These are phyloP conservation scores for Sialis fuliginosa DNA, from an alignment of 2,888 invertebrate genomes.

Conservation along the genomic window DNA sequence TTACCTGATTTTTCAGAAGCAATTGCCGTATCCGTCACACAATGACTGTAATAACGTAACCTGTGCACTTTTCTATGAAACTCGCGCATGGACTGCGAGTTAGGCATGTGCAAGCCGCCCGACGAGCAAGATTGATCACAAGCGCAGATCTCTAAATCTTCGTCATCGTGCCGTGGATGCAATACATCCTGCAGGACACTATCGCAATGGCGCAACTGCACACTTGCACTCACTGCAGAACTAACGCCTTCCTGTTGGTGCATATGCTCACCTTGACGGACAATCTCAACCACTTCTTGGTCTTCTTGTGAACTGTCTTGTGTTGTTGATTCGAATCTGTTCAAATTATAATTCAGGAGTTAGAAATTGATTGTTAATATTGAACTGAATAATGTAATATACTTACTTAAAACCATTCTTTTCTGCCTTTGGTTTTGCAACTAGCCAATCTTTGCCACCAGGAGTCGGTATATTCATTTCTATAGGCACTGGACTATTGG, in stretches of 20 bases:
- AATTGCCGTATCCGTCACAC: constrained; percentile 28
- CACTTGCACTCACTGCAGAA: background rate
- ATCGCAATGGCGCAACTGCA: constrained; percentile 19
- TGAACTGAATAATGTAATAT: too few relatives aligned
- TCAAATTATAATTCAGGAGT: too few relatives aligned
- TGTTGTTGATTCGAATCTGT: constrained; percentile 18
- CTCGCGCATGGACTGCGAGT: constrained; percentile 33
- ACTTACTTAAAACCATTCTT: constrained; percentile 12
- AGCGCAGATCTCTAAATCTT: constrained; percentile 21
- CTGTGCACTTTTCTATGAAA: constrained; percentile 37
- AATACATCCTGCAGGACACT: constrained; percentile 21
- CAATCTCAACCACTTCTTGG: constrained; percentile 35
- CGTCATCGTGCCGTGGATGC: constrained; percentile 11
- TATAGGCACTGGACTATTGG: constrained; percentile 29
- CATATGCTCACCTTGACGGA: constrained; percentile 20
- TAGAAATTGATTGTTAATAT: too few relatives aligned
- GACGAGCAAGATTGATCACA: constrained; percentile 31
- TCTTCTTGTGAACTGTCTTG: constrained; percentile 25
- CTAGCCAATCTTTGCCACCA: constrained; percentile 20
- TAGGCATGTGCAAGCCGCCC: constrained; percentile 43
- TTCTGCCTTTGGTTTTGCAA: constrained; percentile 20
- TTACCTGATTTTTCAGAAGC: background rate
- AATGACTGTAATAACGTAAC: constrained; percentile 44
- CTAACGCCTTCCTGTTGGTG: constrained; percentile 6
- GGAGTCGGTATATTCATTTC: constrained; percentile 21